phyloP scores from a whole-genome alignment of 2,113 vertebrate genomes.

The Saccopteryx leptura region DNA sequence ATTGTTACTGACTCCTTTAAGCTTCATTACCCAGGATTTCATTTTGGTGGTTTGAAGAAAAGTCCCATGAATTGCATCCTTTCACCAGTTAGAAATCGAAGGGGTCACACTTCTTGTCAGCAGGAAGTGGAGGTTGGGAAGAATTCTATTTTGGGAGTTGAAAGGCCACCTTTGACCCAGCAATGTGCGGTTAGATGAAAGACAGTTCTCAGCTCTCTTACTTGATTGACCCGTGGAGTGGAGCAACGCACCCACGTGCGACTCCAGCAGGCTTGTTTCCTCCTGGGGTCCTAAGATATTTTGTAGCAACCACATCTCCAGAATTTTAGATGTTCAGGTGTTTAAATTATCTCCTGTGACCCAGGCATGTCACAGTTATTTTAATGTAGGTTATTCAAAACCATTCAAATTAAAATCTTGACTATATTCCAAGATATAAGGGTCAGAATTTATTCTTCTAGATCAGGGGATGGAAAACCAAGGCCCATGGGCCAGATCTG shows the following conservation, averaged over 20 bases:
- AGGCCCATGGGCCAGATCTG: neutral
- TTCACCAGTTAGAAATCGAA: constrained; percentile 76
- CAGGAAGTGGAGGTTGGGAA: constrained; percentile 78
- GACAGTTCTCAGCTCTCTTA: constrained; percentile 69
- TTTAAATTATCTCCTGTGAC: constrained; percentile 41
- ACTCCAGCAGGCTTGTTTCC: constrained; percentile 17
- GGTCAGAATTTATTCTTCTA: constrained; percentile 36
- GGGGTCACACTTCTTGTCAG: constrained; percentile 76
- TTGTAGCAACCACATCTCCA: neutral
- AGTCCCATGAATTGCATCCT: constrained; percentile 71
- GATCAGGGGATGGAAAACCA: neutral
- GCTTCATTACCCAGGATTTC: constrained; percentile 60
- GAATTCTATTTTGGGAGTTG: constrained; percentile 80
- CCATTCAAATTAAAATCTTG: constrained; percentile 37
- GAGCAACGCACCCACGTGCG: neutral
- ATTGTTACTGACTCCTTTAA: constrained; percentile 67
- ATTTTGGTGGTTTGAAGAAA: constrained; percentile 46
- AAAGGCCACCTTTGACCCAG: constrained; percentile 83
- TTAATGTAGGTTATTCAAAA: constrained; percentile 40
- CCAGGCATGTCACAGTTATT: constrained; percentile 5
- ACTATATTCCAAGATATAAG: neutral
- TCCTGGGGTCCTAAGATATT: neutral
- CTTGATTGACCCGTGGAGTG: constrained; percentile 65
- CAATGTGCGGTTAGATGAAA: constrained; percentile 63
- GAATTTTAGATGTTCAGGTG: constrained; percentile 44